Evolutionary conservation across 2,888 invertebrate species (phyloP), one percentile per base, ranked within the genome.

Genomic region (Stenodera caucasica): DNA sequence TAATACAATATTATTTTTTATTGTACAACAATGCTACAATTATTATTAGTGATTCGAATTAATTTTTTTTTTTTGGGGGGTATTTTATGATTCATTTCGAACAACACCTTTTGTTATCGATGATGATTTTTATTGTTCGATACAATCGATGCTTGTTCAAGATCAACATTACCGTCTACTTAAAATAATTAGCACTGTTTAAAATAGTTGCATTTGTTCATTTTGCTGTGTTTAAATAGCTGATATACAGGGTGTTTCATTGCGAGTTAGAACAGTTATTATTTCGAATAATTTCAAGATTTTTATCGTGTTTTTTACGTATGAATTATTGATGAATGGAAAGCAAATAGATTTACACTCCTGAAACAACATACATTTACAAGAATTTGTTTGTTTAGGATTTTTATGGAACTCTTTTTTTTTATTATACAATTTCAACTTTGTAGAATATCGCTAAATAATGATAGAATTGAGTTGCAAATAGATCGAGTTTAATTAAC

Each of bases 321-420:
- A 70, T 70, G 66, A 70, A 68, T 70, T 63, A 67, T 70, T 70
- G 62, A 70, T 70, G 68, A 65, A 70, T 59, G 58, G 26, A 62
- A 66, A 54, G 63, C 63, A 67, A 67, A 67, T 58, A 66, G 63
- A 63, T 64, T 66, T 66, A 67, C 66, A 61, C 59, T 45, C 45
- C 45, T 64, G 58, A 64, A 57, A 67, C 60, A 65, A 63, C 65
- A 66, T 63, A 60, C 64, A 66, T 66, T 64, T 60, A 63, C 58
- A 59, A 54, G 60, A 64, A 62, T 57, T 55, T 68, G 64, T 68
- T 68, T 65, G 60, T 49, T 64, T 64, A 57, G 57, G 58, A 37
- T 52, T 65, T 68, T 67, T 68, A 67, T 63, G 64, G 64, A 60
- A 45, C 49, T 51, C 14, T 54, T 15, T 52, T 52, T 52, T 29